These are phyloP conservation scores for Tonatia bakeri DNA, from an alignment of 2,113 vertebrate species.

Conservation along the genomic window DNA sequence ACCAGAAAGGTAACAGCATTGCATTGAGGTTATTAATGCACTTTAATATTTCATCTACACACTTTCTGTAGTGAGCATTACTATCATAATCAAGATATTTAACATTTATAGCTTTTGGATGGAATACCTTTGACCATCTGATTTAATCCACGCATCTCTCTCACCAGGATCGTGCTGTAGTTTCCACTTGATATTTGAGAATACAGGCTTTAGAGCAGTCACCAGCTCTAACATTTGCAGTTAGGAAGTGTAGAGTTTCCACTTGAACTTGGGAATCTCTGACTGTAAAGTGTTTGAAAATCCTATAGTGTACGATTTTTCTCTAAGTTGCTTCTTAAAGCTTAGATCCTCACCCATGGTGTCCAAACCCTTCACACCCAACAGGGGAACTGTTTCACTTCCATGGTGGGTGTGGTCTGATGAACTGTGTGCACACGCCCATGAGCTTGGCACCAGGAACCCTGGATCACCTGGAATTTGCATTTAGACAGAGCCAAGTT, in stretches of 20 bases:
- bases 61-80: not conserved
- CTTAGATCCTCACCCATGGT: not conserved
- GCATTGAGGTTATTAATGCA: not conserved
- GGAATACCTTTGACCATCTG: not conserved
- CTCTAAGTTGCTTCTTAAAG: not conserved
- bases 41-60: not conserved
- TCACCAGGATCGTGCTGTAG: not conserved
- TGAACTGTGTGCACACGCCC: not conserved
- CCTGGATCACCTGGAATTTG: not conserved
- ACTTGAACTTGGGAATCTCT: not conserved
- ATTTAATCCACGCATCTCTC: not conserved
- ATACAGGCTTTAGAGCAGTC: not conserved
- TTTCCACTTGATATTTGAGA: slow-evolving; percentile 2
- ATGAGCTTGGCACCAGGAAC: not conserved
- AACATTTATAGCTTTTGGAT: not conserved
- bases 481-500: not conserved
- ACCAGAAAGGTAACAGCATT: not conserved
- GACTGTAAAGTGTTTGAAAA: not conserved
- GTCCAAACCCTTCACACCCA: not conserved
- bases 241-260: not conserved
- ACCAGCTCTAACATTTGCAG: not conserved
- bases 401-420: not conserved
- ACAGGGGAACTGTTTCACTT: not conserved
- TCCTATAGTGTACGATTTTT: not conserved
- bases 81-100: not conserved